phyloP scores from a whole-genome alignment of 2,113 vertebrate species.

The Sarotherodon lohbergeri region DNA sequence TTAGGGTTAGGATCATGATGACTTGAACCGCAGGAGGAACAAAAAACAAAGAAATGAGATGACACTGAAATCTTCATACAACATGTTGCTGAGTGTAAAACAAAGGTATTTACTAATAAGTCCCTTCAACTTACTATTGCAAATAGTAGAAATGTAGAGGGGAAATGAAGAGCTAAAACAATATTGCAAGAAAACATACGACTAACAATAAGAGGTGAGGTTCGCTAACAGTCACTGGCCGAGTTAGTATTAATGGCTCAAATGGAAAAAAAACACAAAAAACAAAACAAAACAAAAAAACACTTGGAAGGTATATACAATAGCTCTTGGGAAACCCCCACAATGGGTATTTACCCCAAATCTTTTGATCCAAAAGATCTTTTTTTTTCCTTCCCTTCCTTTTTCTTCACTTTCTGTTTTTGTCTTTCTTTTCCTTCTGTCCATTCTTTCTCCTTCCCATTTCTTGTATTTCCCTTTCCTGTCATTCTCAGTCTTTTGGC shows the following conservation, averaged over 20 bases:
- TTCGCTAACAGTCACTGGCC: accelerated
- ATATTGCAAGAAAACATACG: neutral
- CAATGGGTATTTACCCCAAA: neutral
- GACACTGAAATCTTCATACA: too few species aligned
- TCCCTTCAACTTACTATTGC: too few species aligned
- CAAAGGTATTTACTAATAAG: too few species aligned
- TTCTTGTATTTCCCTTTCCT: neutral
- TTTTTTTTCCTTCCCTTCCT: neutral
- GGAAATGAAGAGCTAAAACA: neutral
- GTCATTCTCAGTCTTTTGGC: neutral
- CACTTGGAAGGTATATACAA: too few species aligned
- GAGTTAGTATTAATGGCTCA: neutral
- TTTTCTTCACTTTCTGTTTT: too few species aligned
- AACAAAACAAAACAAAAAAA: too few species aligned
- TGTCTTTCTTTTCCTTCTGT: neutral
- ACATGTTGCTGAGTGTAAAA: too few species aligned
- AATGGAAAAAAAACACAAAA: neutral
- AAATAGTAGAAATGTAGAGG: too few species aligned
- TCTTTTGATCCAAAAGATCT: neutral
- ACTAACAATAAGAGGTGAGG: neutral
- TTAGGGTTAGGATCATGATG: too few species aligned
- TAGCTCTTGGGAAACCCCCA: neutral
- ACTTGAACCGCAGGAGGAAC: too few species aligned
- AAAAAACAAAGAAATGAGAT: too few species aligned
- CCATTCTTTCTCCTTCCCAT: neutral